Percentiles rank a stretch among this genome's conserved stretches.
These are phyloP conservation scores for Psittacus erithacus DNA, from an alignment of 2,113 vertebrate genomes.

Conservation along the genomic window DNA sequence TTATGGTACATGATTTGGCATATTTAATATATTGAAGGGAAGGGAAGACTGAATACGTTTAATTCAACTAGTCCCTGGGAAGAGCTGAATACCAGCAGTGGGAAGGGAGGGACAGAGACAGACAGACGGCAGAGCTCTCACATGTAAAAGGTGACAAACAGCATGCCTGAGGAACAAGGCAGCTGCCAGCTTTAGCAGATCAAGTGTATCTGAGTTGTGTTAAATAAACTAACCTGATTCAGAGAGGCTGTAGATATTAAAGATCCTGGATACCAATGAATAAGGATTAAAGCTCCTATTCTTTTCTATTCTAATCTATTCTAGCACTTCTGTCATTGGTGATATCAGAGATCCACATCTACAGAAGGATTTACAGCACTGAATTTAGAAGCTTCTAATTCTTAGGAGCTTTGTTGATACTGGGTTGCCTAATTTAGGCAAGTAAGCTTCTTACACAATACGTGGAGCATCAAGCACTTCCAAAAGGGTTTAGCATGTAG, in stretches of 20 bases:
- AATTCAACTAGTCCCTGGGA: background rate
- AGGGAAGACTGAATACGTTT: background rate
- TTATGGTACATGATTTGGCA: background rate
- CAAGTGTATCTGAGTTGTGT: background rate
- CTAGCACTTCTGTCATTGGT: background rate
- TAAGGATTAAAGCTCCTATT: slow-evolving; percentile 12
- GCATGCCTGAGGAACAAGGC: background rate
- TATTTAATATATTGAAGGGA: background rate
- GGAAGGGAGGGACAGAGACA: background rate
- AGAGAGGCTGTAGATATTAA: background rate
- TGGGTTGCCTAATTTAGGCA: background rate
- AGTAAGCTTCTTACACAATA: background rate
- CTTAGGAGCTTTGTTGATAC: background rate
- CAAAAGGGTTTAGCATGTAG: background rate
- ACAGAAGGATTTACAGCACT: background rate
- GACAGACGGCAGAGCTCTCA: background rate
- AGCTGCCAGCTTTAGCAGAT: background rate
- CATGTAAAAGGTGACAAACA: background rate
- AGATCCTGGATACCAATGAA: background rate
- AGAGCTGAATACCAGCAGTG: background rate
- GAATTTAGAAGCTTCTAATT: slow-evolving; percentile 21
- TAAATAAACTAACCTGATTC: slow-evolving; percentile 33
- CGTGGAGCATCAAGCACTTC: background rate
- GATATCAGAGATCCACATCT: slow-evolving; percentile 10
- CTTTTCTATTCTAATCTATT: slow-evolving; percentile 1